phyloP scores from a whole-genome alignment of 1,140 invertebrate species.

The Leguminivora glycinivorella region DNA sequence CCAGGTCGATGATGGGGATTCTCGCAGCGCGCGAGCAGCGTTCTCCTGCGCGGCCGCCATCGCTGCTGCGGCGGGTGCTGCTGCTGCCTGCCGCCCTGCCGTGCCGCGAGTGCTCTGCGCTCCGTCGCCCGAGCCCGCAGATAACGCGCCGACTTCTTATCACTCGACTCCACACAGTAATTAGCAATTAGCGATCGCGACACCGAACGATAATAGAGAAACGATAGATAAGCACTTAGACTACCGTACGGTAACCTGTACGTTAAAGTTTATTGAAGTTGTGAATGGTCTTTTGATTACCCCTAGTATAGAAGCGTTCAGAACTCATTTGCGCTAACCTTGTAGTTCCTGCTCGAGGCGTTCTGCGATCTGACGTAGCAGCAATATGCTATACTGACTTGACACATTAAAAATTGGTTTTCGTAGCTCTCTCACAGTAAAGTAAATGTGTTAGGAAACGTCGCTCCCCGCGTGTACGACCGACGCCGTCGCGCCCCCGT shows the following conservation, averaged over 20 bases:
- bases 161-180: slow-evolving; percentile 70
- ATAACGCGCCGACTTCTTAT: slow-evolving; percentile 64
- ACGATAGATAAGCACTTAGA: slow-evolving; percentile 71
- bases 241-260: slow-evolving; percentile 59
- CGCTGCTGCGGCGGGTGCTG: slow-evolving; percentile 43
- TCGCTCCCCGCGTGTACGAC: slow-evolving; percentile 72
- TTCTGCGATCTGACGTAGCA: slow-evolving; percentile 77
- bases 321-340: slow-evolving; percentile 80
- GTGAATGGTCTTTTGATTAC: slow-evolving; percentile 79
- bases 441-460: slow-evolving; percentile 65
- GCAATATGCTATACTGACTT: slow-evolving; percentile 77
- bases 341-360: slow-evolving; percentile 77
- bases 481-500: slow-evolving; percentile 74
- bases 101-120: slow-evolving; percentile 40
- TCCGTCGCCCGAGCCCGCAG: slow-evolving; percentile 49
- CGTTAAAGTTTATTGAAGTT: slow-evolving; percentile 80
- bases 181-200: slow-evolving; percentile 77
- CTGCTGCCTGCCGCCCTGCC: slow-evolving; percentile 44
- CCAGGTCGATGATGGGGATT: slow-evolving; percentile 88
- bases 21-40: slow-evolving; percentile 83
- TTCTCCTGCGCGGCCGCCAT: slow-evolving; percentile 75
- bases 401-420: slow-evolving; percentile 80
- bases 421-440: slow-evolving; percentile 63
- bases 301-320: slow-evolving; percentile 79
- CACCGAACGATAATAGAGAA: slow-evolving; percentile 71